Base-by-base conservation (phyloP, 2,888 invertebrate species). In the Acronicta aceris region DNA sequence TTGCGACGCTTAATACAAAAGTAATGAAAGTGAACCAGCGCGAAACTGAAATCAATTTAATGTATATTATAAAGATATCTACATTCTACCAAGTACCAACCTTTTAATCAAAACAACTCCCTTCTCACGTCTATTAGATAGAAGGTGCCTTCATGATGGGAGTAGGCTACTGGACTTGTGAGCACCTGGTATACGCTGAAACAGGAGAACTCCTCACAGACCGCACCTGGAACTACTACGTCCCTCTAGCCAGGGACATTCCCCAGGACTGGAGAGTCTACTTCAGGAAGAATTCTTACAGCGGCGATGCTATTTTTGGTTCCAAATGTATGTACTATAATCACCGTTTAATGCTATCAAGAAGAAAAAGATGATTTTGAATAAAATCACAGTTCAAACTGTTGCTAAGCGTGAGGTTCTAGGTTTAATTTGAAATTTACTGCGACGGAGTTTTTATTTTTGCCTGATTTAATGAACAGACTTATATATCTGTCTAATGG, bases 131-230 rank as follows among this genome's bases (percentile, higher is more conserved):
- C 7, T 33, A 3, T 10, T 42, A 93, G 92, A 79, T 96, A 0
- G 97, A 97, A 87, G 98, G 98, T 1, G 97, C 97, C 0, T 97
- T 97, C 69, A 89, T 96, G 3, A 97, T 97, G 97, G 97, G 94
- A 41, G 83, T 93, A 2, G 98, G 98, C 1, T 97, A 96, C 79
- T 97, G 96, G 95, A 96, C 97, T 0, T 94, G 93, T 1, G 98
- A 98, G 82, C 95, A 97, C 62, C 81, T 97, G 51, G 91, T 96
- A 0, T 96, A 95, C 65, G 95, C 96, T 66, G 90, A 93, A 0
- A 96, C 96, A 0, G 98, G 97, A 0, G 94, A 95, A 77, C 84
- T 97, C 1, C 88, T 97, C 6, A 97, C 97, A 0, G 95, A 96
- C 77, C 95, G 97, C 46, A 97, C 97, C 6, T 98, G 98, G 98